Conservation (phyloP, 2,888 invertebrate species). For the Drosophila maculinotata region DNA sequence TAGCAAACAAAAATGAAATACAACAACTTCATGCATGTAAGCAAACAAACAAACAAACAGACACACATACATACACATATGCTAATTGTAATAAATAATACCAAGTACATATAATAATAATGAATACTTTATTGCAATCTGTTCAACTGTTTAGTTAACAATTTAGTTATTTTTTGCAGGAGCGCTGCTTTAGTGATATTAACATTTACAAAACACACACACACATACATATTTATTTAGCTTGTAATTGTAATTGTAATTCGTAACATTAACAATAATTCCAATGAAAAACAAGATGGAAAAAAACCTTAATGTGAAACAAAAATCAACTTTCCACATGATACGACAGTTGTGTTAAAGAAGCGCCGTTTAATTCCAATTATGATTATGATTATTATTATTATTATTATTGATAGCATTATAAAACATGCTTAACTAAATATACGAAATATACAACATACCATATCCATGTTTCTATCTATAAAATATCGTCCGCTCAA, state of each 20-base stretch:
- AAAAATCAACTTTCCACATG: conserved; percentile 34
- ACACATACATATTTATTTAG: conserved; percentile 60
- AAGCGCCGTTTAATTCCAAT: conserved; percentile 64
- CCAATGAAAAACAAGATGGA: conserved; percentile 26
- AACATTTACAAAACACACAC: conserved; percentile 63
- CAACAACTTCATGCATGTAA: conserved; percentile 25
- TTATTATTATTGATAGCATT: conserved; percentile 64
- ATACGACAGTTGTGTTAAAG: conserved; percentile 42
- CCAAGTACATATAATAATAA: conserved; percentile 23
- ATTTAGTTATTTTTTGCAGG: conserved; percentile 55
- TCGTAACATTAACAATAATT: conserved; percentile 53
- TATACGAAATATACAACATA: conserved; percentile 79
- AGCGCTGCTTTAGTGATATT: conserved; percentile 81
- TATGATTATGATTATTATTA: conserved; percentile 42
- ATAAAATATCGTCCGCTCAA: neutral
- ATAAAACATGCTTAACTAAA: conserved; percentile 78
- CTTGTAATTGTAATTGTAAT: conserved; percentile 55
- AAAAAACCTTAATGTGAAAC: conserved; percentile 11
- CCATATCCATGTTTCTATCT: conserved; percentile 15
- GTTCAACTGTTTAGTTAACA: conserved; percentile 49
- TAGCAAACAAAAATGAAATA: conserved; percentile 5
- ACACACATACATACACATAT: conserved; percentile 24
- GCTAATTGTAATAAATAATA: conserved; percentile 46
- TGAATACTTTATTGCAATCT: conserved; percentile 40
- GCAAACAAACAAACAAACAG: conserved; percentile 7